A percentile compares a stretch with the other conserved stretches of the same genome.
Conservation (phyloP, 2,797 vertebrate species). For the Enteromius mattozi region DNA sequence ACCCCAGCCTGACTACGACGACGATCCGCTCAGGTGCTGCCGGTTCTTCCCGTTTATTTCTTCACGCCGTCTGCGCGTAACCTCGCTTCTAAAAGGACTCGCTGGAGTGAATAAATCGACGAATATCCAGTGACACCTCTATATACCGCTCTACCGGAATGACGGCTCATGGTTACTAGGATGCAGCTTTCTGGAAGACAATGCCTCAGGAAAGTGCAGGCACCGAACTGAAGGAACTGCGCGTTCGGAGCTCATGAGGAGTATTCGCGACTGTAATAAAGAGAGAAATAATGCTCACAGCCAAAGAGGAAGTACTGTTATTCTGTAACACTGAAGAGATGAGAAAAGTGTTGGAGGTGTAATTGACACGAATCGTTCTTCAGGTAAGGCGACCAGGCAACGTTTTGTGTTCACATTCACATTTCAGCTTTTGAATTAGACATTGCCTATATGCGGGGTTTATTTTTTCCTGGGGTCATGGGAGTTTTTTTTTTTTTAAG, state of each 20-base stretch:
- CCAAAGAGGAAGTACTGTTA: neutral
- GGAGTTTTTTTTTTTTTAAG: neutral
- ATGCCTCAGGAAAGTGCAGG: neutral
- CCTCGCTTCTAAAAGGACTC: neutral
- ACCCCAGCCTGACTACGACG: neutral
- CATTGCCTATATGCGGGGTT: too few relatives aligned
- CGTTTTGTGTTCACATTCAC: neutral
- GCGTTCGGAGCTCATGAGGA: neutral
- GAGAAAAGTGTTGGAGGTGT: neutral
- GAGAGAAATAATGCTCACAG: neutral
- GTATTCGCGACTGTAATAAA: neutral
- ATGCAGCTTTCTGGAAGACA: neutral
- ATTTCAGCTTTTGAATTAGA: neutral
- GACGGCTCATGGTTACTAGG: neutral
- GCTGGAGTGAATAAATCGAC: neutral
- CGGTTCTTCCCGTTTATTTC: neutral
- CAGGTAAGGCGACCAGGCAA: constrained; percentile 2
- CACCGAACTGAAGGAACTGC: neutral
- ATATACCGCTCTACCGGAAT: neutral
- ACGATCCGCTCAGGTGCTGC: neutral
- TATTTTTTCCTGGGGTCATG: neutral
- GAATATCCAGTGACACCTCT: neutral
- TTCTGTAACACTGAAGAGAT: neutral
- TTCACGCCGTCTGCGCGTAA: neutral
- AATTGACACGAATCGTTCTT: neutral